Evolutionary conservation across 2,888 invertebrate genomes (phyloP).

Genomic region (Amblyjoppa proteus): DNA sequence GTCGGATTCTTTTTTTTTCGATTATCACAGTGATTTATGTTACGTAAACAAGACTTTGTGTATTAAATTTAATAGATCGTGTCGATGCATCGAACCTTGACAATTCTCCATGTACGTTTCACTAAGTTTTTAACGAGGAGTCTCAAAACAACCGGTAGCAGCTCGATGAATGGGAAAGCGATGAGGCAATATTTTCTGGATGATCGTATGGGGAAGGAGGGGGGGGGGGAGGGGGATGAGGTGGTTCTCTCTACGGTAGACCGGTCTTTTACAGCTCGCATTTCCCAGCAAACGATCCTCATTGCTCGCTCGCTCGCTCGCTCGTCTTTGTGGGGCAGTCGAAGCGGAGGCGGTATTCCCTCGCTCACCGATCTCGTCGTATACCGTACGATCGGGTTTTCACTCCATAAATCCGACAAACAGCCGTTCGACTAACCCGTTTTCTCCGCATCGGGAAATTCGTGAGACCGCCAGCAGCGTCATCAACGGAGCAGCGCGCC

Average conservation of each 20-base stretch:
- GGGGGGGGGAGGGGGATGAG: background rate
- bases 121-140: background rate
- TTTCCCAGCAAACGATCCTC: conserved; percentile 63
- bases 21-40: too few species aligned
- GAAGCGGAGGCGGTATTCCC: conserved; percentile 49
- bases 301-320: conserved; percentile 57
- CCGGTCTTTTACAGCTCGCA: conserved; percentile 59
- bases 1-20: too few species aligned
- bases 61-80: too few species aligned
- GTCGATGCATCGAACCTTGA: too few species aligned
- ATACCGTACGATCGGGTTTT: conserved; percentile 52
- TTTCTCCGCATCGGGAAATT: conserved; percentile 62
- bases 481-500: conserved; percentile 18
- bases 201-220: background rate
- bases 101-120: background rate
- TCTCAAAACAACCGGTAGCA: background rate
- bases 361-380: conserved; percentile 41
- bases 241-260: conserved; percentile 11
- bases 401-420: conserved; percentile 65
- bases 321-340: conserved; percentile 22
- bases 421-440: conserved; percentile 64
- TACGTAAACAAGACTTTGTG: too few species aligned
- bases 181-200: conserved; percentile 50
- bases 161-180: conserved; percentile 14
- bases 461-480: conserved; percentile 27